Evolutionary conservation across 2,797 vertebrate genomes (phyloP).

Genomic region (Squalus acanthias): DNA sequence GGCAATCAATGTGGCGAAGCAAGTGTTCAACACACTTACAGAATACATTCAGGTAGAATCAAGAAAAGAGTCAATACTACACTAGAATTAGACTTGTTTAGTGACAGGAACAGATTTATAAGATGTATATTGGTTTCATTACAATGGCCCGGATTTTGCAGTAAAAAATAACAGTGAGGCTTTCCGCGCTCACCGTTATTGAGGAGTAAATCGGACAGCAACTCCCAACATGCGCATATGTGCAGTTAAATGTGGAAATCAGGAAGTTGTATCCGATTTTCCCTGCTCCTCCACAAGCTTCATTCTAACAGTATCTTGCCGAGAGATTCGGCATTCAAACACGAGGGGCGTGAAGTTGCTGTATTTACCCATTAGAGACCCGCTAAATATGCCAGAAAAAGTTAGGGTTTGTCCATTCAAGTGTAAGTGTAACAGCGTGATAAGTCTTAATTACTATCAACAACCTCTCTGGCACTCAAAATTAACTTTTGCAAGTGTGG

Average conservation of each 20-base stretch:
- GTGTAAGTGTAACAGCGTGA: neutral
- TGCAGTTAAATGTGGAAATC: neutral
- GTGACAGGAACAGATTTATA: neutral
- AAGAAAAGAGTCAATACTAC: neutral
- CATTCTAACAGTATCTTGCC: neutral
- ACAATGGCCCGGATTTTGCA: neutral
- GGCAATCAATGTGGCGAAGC: conserved; percentile 92
- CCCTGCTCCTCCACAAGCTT: neutral
- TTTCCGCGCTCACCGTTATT: neutral
- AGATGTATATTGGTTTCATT: neutral
- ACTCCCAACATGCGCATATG: neutral
- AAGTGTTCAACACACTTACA: conserved; percentile 92
- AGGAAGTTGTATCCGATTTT: too few relatives aligned
- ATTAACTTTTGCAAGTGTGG: neutral
- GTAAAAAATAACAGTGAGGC: neutral
- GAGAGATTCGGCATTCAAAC: neutral
- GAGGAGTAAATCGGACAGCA: neutral
- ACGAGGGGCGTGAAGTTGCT: neutral
- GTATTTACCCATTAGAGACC: neutral
- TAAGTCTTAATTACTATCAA: neutral
- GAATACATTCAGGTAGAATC: conserved; percentile 87
- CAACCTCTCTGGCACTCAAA: neutral
- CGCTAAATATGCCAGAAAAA: neutral
- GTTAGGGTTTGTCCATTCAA: neutral
- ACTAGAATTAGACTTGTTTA: neutral